Percentiles rank a stretch among this genome's conserved stretches.
phyloP scores from a whole-genome alignment of 2,113 vertebrate species.

The Cephalophus harveyi region DNA sequence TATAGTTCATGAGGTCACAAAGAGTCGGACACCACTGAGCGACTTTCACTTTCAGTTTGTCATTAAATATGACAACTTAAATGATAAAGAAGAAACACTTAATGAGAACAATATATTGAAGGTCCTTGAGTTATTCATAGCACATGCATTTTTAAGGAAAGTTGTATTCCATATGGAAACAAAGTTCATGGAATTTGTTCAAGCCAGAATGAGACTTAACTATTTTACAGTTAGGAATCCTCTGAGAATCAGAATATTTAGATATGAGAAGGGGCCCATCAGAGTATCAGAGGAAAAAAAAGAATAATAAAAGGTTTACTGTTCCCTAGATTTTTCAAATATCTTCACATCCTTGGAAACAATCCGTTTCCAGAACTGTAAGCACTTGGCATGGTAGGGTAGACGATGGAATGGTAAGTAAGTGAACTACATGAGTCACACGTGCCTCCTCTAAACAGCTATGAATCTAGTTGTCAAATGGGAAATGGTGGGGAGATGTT shows the following conservation, averaged over 20 bases:
- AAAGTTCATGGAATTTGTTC: neutral
- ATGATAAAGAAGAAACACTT: neutral
- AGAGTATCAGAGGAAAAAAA: neutral
- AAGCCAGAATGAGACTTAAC: neutral
- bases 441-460: conserved; percentile 21
- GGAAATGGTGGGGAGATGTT: neutral
- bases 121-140: neutral
- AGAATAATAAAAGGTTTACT: neutral
- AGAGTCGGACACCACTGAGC: neutral
- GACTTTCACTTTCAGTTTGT: neutral
- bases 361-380: conserved; percentile 22
- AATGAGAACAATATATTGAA: neutral
- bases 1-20: neutral
- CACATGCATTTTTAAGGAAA: neutral
- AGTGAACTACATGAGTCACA: neutral
- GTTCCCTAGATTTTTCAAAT: conserved; percentile 22
- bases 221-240: conserved; percentile 30
- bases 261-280: neutral
- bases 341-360: conserved; percentile 21
- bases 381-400: neutral
- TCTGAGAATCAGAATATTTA: conserved; percentile 33
- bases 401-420: neutral
- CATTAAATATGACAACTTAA: neutral
- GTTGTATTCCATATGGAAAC: neutral
- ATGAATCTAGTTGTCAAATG: neutral